Evolutionary conservation across 2,797 vertebrate genomes (phyloP).

Genomic region (Lithobates pipiens): DNA sequence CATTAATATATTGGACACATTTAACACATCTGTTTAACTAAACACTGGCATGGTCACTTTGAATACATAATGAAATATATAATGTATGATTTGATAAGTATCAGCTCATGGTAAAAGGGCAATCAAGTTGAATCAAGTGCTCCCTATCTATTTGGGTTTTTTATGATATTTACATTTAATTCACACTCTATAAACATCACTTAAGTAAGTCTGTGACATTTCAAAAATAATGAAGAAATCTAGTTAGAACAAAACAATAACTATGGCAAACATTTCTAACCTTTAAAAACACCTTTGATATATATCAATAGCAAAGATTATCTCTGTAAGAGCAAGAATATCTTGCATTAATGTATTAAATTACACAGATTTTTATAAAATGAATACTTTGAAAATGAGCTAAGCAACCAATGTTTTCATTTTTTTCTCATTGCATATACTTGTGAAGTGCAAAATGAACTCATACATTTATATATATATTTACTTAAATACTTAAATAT

Average conservation of each 20-base stretch:
- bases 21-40: neutral
- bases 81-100: neutral
- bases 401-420: too few species aligned
- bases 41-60: neutral
- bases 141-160: neutral
- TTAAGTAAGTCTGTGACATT: constrained; percentile 12
- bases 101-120: neutral
- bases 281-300: neutral
- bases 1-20: neutral
- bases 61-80: neutral
- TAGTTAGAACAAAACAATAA: constrained; percentile 25
- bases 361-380: too few species aligned
- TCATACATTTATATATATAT: too few species aligned
- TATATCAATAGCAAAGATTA: neutral
- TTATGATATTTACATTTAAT: constrained; percentile 24
- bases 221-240: neutral
- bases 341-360: too few species aligned
- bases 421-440: too few species aligned
- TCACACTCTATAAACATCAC: constrained; percentile 8
- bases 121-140: neutral
- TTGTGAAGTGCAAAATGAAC: too few species aligned
- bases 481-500: too few species aligned
- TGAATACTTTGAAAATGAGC: too few species aligned
- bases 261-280: neutral
- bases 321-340: too few species aligned